Conservation (phyloP, 30 jellyfish, hydroid and myxozoan genomes). For the Pseudorhiza aurosa region DNA sequence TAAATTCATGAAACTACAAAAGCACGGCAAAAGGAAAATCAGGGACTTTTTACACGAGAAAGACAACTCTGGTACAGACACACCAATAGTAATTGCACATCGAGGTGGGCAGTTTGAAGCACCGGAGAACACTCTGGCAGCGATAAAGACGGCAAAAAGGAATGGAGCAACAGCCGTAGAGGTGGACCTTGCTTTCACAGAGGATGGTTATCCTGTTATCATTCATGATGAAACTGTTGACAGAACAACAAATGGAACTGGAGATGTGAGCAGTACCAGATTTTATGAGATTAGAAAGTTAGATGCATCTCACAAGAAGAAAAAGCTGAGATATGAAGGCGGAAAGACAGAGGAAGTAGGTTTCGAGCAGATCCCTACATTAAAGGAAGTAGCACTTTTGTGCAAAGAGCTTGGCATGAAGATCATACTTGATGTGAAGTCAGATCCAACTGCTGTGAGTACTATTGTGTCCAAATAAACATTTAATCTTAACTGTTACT, state of each 20-base stretch:
- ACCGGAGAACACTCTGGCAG: constrained; percentile 87
- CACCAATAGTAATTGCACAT: constrained; percentile 85
- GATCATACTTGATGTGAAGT: constrained; percentile 83
- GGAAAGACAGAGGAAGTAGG: constrained; percentile 8
- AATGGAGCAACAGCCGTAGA: constrained; percentile 96
- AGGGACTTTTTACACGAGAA: constrained; percentile 10
- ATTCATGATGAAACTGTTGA: constrained; percentile 91
- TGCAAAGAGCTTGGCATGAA: constrained; percentile 73
- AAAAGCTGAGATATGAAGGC: constrained; percentile 11
- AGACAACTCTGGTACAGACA: constrained; percentile 11
- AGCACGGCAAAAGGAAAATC: constrained; percentile 28
- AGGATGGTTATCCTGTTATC: constrained; percentile 71
- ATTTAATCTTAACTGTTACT: neutral
- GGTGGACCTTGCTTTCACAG: constrained; percentile 82
- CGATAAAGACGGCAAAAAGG: constrained; percentile 76
- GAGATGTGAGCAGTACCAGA: constrained; percentile 31
- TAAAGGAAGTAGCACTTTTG: constrained; percentile 76
- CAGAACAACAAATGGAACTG: constrained; percentile 84
- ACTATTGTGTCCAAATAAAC: neutral
- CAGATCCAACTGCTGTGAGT: constrained; percentile 60
- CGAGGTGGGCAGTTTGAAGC: constrained; percentile 95
- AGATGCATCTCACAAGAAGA: constrained; percentile 73
- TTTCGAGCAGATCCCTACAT: constrained; percentile 80
- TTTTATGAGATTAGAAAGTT: constrained; percentile 68
- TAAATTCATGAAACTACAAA: constrained; percentile 56